Conservation (phyloP, 2,888 invertebrate genomes). For the Flexamia atlantica region DNA sequence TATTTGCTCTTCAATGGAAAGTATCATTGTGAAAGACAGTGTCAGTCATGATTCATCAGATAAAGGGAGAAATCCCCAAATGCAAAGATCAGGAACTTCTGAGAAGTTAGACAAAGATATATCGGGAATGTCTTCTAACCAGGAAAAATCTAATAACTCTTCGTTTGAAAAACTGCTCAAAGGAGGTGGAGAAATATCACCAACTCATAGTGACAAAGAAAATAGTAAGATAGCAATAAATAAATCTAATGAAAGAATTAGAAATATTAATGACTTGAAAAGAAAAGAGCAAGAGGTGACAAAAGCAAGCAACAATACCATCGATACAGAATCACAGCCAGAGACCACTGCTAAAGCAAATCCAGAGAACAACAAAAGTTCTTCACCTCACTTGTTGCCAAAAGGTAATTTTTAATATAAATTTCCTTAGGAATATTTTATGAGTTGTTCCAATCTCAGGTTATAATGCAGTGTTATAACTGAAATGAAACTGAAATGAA, state of each 20-base stretch:
- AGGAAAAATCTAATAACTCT: neutral
- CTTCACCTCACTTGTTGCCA: neutral
- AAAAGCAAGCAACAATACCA: neutral
- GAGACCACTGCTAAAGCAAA: neutral
- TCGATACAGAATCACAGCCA: neutral
- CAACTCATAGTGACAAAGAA: neutral
- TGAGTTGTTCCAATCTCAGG: neutral
- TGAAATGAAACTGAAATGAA: too few relatives aligned
- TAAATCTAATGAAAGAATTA: neutral
- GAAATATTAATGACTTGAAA: neutral
- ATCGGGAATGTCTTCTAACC: neutral
- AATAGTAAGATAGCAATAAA: neutral
- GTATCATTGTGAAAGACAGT: constrained; percentile 46
- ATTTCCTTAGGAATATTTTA: neutral
- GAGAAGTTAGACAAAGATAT: constrained; percentile 17
- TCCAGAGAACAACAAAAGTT: neutral
- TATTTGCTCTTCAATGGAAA: constrained; percentile 44
- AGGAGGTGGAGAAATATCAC: neutral
- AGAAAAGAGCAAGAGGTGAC: neutral
- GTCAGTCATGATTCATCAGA: constrained; percentile 15
- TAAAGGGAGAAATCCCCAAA: neutral
- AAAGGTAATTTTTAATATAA: neutral
- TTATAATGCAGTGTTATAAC: too few relatives aligned
- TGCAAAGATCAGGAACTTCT: neutral
- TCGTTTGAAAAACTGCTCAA: neutral